Evolutionary conservation across 2,797 vertebrate genomes (phyloP).

Genomic region (Acrossocheilus wenchowensis): DNA sequence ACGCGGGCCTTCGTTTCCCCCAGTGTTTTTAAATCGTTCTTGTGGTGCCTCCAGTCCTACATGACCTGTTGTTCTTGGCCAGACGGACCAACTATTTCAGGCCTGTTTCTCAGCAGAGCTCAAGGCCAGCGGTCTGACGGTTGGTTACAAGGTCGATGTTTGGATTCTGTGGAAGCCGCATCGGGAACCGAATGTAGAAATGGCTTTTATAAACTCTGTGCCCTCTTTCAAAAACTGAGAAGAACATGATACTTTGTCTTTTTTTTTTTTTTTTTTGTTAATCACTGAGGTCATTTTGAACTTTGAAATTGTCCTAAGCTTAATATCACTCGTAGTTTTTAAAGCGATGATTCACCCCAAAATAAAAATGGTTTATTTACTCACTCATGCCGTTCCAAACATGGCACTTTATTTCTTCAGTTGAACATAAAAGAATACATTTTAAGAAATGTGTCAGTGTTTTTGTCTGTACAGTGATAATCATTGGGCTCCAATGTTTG

Average conservation of each 20-base stretch:
- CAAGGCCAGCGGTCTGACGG: slow-evolving; percentile 45
- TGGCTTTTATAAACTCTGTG: slow-evolving; percentile 4
- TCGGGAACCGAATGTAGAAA: slow-evolving; percentile 9
- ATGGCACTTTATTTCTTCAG: background rate
- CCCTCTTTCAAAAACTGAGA: slow-evolving; percentile 2
- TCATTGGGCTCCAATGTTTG: background rate
- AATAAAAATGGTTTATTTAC: background rate
- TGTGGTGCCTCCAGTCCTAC: slow-evolving; percentile 66
- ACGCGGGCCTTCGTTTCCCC: slow-evolving; percentile 27
- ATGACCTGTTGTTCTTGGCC: slow-evolving; percentile 73
- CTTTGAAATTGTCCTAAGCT: background rate
- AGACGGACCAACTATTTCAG: slow-evolving; percentile 64
- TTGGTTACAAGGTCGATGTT: slow-evolving; percentile 12
- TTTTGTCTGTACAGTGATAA: background rate
- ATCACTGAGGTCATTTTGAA: background rate
- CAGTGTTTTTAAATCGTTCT: slow-evolving; percentile 50
- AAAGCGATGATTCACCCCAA: background rate
- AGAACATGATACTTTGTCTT: background rate
- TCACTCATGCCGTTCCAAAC: background rate
- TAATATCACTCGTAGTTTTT: background rate
- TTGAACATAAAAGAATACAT: background rate
- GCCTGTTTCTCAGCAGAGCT: slow-evolving; percentile 52
- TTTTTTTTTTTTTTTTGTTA: background rate
- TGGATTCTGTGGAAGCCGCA: slow-evolving; percentile 19
- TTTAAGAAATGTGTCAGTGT: background rate